Percentiles rank a stretch among this genome's conserved stretches.
These are phyloP conservation scores for Hemitrygon akajei DNA, from an alignment of 2,797 vertebrate genomes.

Conservation along the genomic window DNA sequence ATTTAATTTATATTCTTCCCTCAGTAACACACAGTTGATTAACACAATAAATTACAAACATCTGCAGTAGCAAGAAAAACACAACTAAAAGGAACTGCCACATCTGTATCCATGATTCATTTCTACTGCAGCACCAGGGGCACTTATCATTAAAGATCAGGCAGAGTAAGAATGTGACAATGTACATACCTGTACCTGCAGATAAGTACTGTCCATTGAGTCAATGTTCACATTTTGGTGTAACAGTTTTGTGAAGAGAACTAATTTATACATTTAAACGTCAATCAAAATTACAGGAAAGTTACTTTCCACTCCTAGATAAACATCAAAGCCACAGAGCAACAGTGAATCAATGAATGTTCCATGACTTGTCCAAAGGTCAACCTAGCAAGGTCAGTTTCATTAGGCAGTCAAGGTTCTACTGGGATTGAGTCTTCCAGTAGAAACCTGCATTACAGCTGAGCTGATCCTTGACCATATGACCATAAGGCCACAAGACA, in stretches of 20 bases:
- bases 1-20: background rate
- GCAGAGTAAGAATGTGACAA: background rate
- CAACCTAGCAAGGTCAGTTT: background rate
- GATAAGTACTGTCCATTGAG: background rate
- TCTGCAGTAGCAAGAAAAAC: too few relatives aligned
- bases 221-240: background rate
- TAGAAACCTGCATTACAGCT: background rate
- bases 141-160: background rate
- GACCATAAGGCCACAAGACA: too few relatives aligned
- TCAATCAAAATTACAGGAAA: background rate
- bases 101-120: background rate
- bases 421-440: background rate
- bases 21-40: background rate
- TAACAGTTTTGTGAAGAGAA: background rate
- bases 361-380: too few relatives aligned
- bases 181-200: background rate
- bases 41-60: background rate
- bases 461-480: background rate
- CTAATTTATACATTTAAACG: background rate
- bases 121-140: background rate
- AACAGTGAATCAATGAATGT: too few relatives aligned
- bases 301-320: background rate
- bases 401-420: background rate
- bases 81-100: background rate
- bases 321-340: too few relatives aligned